Evolutionary conservation across 2,797 vertebrate species (phyloP), one percentile per base, ranked within the genome.

Genomic region (Chelonia mydas): DNA sequence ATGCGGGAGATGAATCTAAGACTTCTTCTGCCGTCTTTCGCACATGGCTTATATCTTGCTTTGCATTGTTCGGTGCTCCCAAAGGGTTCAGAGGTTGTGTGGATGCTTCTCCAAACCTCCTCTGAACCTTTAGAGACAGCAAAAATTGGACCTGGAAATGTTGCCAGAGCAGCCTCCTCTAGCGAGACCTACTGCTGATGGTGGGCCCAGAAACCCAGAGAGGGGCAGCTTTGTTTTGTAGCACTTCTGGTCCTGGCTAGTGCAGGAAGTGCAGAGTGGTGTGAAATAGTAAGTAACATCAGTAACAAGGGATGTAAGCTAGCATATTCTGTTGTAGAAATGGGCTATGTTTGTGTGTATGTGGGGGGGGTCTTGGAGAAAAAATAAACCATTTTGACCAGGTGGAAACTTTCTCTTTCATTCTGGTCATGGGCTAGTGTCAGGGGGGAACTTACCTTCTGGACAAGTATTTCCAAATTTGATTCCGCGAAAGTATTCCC

Each of bases 61-160:
- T 80, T 78, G 13, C 0, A 3, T 11, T 81, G 92, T 90, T 78
- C 3, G 0, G 68, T 19, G 28, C 51, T 87, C 83, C 53, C 9
- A 72, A 41, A 87, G 79, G 2, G 83, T 96, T 88, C 19, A 83
- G 54, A 74, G 47, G 37, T 31, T 1, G 37, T 90, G 41, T 92
- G 17, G 83, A 53, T 59, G 41, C 41, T 94, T 86, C 77, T 33
- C 54, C 9, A n/a, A 89, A 25, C 4, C 33, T 83, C 72, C 23
- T 13, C 72, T 76, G 21, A 76, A 76, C 6, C 41, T 27, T 11
- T 41, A 27, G 68, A 25, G 72, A 13, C 41, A 25, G 41, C 72
- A 41, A 27, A 68, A 72, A 76, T 27, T 76, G 41, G 12, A 28
- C 23, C 21, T 25, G 72, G 72, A 45, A 47, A 47, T 15, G 41